Evolutionary conservation across 1,140 invertebrate species (phyloP), one percentile per base, ranked within the genome.

Genomic region (Euura lappo): DNA sequence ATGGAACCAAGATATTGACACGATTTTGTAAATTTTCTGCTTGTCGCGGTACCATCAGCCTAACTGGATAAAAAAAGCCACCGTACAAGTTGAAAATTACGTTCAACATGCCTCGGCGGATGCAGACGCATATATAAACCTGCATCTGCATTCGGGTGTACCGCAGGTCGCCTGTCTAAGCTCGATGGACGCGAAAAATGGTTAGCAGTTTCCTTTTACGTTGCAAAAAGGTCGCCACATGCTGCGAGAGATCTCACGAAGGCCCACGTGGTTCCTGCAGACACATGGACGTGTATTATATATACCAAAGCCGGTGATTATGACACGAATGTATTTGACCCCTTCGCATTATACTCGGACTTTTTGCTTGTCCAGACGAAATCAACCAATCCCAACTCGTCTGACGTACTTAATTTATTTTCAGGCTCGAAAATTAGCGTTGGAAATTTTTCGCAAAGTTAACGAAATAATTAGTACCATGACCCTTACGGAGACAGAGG

Each of bases 161-260:
- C 51, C 3, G 51, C 51, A n/a, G 6, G 51, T 60, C 51, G 51
- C 51, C 13, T 60, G 51, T 60, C 8, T 60, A 60, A 60, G 51
- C 8, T 8, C 8, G 51, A 60, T 8, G 10, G 51, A 60, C 51
- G 51, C 6, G 51, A 60, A 60, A 60, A 60, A 60, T 60, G 51
- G 8, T 60, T 60, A 60, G 8, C 51, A 60, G 51, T n/a, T 28
- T 60, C 51, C 51, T 60, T 60, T 60, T 60, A 60, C 51, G 51
- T 60, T 8, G 51, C 13, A 60, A 60, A 60, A 60, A 60, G 51
- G 10, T 60, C 13, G 51, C 51, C 51, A 60, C 51, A 60, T 60
- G 51, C 51, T 60, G 51, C 51, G 51, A 60, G 51, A 60, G 51
- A 60, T 60, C 51, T 60, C 51, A 60, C 51, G 13, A 60, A 60